Percentiles rank a stretch among this genome's conserved stretches.
phyloP scores from a whole-genome alignment of 2,113 vertebrate genomes.

The Calonectris borealis region DNA sequence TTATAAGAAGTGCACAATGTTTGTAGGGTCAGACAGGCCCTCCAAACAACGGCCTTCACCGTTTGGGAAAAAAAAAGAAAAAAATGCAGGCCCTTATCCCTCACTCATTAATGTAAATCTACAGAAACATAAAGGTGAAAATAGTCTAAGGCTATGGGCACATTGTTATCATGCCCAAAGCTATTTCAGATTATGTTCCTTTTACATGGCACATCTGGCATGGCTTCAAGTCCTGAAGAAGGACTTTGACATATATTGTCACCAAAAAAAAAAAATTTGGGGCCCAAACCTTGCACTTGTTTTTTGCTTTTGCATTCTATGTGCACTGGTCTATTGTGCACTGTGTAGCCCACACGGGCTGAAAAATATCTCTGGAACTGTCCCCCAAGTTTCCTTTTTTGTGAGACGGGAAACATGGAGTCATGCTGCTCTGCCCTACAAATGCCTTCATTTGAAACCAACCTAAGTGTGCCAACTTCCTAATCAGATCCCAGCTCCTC shows the following conservation, averaged over 20 bases:
- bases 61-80: not conserved
- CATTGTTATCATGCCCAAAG: not conserved
- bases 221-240: not conserved
- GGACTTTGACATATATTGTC: not conserved
- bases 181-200: not conserved
- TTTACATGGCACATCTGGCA: not conserved
- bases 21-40: not conserved
- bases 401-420: not conserved
- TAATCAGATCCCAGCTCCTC: not conserved
- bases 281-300: not conserved
- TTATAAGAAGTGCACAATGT: not conserved
- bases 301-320: not conserved
- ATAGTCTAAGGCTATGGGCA: not conserved
- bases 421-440: not conserved
- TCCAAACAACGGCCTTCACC: not conserved
- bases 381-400: not conserved
- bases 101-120: not conserved
- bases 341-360: not conserved
- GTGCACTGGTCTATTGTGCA: not conserved
- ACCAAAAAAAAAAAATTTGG: not conserved
- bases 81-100: not conserved
- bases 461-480: rapidly evolving
- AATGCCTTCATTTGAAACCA: not conserved
- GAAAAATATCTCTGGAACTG: not conserved
- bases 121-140: not conserved